These are phyloP conservation scores for Diabrotica virgifera DNA, from an alignment of 1,140 invertebrate species.

Conservation along the genomic window DNA sequence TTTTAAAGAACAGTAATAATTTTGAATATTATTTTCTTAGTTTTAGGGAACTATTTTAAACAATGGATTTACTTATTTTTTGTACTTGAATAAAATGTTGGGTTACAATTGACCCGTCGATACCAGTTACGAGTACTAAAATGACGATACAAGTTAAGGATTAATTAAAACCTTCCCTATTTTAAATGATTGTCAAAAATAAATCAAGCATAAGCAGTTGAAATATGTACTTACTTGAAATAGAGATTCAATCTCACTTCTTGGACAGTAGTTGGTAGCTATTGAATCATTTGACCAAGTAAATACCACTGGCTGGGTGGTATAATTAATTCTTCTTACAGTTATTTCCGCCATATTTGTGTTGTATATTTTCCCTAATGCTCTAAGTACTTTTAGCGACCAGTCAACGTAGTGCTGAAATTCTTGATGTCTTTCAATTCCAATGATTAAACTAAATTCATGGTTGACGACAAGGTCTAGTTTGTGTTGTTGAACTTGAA, in stretches of 20 bases:
- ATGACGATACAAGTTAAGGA: too few relatives aligned
- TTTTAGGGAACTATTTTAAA: too few relatives aligned
- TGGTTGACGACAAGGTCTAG: slow-evolving; percentile 75
- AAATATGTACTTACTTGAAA: slow-evolving; percentile 55
- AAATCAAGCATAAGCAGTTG: too few relatives aligned
- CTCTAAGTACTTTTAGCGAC: slow-evolving; percentile 67
- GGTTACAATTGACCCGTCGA: too few relatives aligned
- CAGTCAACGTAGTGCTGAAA: slow-evolving; percentile 65
- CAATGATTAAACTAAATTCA: slow-evolving; percentile 70
- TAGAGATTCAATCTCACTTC: slow-evolving; percentile 65
- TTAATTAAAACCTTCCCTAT: too few relatives aligned
- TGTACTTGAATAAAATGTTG: too few relatives aligned
- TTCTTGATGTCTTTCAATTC: slow-evolving; percentile 60
- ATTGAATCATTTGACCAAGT: slow-evolving; percentile 88
- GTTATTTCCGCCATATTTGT: slow-evolving; percentile 66
- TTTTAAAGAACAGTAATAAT: too few relatives aligned
- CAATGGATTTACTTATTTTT: too few relatives aligned
- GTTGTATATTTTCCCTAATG: slow-evolving; percentile 68
- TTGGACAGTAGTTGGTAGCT: slow-evolving; percentile 71
- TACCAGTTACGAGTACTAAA: too few relatives aligned
- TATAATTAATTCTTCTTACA: slow-evolving; percentile 60
- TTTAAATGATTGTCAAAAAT: too few relatives aligned
- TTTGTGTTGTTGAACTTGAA: slow-evolving; percentile 80
- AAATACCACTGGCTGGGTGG: slow-evolving; percentile 60
- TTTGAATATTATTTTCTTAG: too few relatives aligned